These are phyloP conservation scores for Steinernema hermaphroditum DNA, from an alignment of 2,888 invertebrate genomes.

Conservation along the genomic window DNA sequence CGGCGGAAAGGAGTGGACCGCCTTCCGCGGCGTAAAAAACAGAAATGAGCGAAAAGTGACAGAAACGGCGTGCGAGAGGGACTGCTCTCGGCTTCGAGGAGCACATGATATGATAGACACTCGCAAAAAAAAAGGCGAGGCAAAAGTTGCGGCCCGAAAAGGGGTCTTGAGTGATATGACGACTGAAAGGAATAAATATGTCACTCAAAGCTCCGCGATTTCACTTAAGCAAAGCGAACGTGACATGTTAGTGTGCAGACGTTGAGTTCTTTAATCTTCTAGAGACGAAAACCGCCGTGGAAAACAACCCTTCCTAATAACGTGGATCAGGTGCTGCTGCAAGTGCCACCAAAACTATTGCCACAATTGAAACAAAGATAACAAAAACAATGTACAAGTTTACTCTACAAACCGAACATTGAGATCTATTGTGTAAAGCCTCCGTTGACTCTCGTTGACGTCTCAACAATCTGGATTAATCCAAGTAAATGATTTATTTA, in stretches of 20 bases:
- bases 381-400: too few species aligned
- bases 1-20: too few species aligned
- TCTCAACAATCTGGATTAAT: too few species aligned
- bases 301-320: neutral
- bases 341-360: neutral
- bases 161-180: conserved; percentile 14
- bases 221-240: neutral
- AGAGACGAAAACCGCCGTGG: neutral
- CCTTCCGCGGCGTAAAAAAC: too few species aligned
- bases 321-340: neutral
- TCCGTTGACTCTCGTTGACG: too few species aligned
- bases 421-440: too few species aligned
- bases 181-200: conserved; percentile 26
- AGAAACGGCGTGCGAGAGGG: too few species aligned
- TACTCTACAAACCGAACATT: too few species aligned
- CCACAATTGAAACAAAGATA: too few species aligned
- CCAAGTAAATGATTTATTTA: too few species aligned
- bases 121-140: neutral
- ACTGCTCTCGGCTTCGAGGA: neutral
- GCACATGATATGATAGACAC: conserved; percentile 14
- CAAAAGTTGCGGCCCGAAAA: neutral
- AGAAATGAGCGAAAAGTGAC: too few species aligned
- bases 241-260: conserved; percentile 10
- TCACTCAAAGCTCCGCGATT: neutral
- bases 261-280: conserved; percentile 17